These are phyloP conservation scores for Lycocorax pyrrhopterus DNA, from an alignment of 2,113 vertebrate genomes.

Conservation along the genomic window DNA sequence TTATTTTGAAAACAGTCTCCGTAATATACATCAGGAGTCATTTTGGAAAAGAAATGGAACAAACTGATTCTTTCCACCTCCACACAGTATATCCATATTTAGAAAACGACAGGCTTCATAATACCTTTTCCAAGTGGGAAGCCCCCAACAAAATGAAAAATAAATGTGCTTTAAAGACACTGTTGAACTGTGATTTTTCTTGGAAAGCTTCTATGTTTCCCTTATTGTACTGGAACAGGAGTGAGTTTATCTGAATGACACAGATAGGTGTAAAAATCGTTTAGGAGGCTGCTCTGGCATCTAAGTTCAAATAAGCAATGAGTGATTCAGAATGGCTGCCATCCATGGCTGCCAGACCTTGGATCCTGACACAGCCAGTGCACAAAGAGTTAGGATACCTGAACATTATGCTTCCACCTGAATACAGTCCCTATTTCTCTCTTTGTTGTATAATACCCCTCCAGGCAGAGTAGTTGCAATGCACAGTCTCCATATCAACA, in stretches of 20 bases:
- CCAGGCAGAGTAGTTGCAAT: neutral
- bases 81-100: neutral
- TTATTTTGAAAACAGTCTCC: constrained; percentile 26
- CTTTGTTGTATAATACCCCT: neutral
- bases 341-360: neutral
- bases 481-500: neutral
- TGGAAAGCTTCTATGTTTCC: constrained; percentile 5
- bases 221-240: constrained; percentile 17
- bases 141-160: constrained; percentile 31
- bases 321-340: neutral
- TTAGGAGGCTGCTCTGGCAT: neutral
- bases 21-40: neutral
- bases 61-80: neutral
- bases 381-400: neutral
- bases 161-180: neutral
- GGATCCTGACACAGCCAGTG: neutral
- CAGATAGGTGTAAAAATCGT: constrained; percentile 13
- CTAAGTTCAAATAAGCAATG: constrained; percentile 6
- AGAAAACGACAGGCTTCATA: neutral
- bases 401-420: neutral
- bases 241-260: constrained; percentile 43
- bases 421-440: neutral
- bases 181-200: constrained; percentile 36
- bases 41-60: constrained; percentile 25
- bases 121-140: constrained; percentile 6